Base-by-base conservation (phyloP, 2,113 vertebrate species). In the Phrynosoma platyrhinos region DNA sequence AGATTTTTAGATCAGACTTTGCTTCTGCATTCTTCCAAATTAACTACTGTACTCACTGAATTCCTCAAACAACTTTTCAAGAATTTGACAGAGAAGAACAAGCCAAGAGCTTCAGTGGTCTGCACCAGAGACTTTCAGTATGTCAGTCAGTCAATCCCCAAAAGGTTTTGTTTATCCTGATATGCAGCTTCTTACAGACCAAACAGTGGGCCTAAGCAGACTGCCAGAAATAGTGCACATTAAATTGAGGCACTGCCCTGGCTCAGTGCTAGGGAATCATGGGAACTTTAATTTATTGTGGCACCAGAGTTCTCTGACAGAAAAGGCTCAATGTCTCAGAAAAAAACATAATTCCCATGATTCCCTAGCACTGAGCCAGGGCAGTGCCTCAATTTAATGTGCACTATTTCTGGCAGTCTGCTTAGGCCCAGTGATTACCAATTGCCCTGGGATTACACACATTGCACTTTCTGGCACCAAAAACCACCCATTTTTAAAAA, bases 361-460 rank as follows among this genome's bases (percentile, higher is more conserved):
- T n/a, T n/a, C n/a, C n/a, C n/a, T n/a, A n/a, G n/a, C n/a, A n/a
- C n/a, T n/a, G n/a, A n/a, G n/a, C n/a, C n/a, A n/a, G n/a, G n/a
- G n/a, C n/a, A n/a, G n/a, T n/a, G n/a, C n/a, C n/a, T n/a, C n/a
- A n/a, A n/a, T n/a, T n/a, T n/a, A n/a, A n/a, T n/a, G n/a, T n/a
- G n/a, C n/a, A n/a, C n/a, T n/a, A n/a, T n/a, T n/a, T n/a, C n/a
- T n/a, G n/a, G n/a, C n/a, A n/a, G n/a, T n/a, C n/a, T n/a, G n/a
- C n/a, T n/a, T n/a, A n/a, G n/a, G n/a, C n/a, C n/a, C 87, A 85
- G 32, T 13, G 20, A 32, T 0, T 66, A 21, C 8, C 1, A 71
- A 27, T 10, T 71, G 25, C 9, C 25, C 23, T 71, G 58, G 42
- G 16, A 66, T 21, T 66, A 16, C 68, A 30, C 18, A 75, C 32